Base-by-base conservation (phyloP, 1,140 invertebrate species). In the Drosophila nasuta region DNA sequence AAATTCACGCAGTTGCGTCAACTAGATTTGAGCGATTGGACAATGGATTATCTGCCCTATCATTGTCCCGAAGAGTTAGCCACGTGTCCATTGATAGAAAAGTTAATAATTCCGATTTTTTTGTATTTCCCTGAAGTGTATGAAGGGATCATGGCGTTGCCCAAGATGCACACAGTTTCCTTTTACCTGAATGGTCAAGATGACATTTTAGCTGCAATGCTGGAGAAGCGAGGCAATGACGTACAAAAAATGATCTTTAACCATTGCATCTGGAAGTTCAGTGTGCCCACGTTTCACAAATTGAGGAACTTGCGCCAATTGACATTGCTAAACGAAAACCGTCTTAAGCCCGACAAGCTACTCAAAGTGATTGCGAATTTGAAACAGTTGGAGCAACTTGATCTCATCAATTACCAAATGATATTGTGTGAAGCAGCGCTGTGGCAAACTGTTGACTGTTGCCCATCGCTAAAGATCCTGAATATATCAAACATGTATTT, bases 401-500 rank as follows among this genome's bases (percentile, higher is more conserved):
- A 73, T 59, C 8, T 73, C 1, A 8, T 60, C 5, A 28, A 59
- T n/a, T 38, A 15, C 4, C 8, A 15, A 7, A 1, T 59, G 20
- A 59, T 28, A 25, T 3, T 25, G 1, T 10, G 3, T n/a, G 70
- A 67, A 6, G 35, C 1, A 28, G 46, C 67, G 8, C 64, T 73
- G 5, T 73, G 70, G 63, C 46, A 30, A 46, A 46, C 30, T 3
- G 17, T 73, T 7, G 28, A 10, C 11, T 1, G 17, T 1, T 45
- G 54, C 5, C 28, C 38, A 1, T 59, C 46, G 1, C 30, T 73
- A 0, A 59, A 15, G 3, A 41, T 46, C 7, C 4, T 73, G 5
- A 59, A 73, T 43, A 67, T 73, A 46, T 46, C 35, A 1, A 17
- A 28, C n/a, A 67, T 73, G 54, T 35, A 35, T 7, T 7, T 73